Base-by-base conservation (phyloP, 1,140 invertebrate genomes). In the Pteromalus puparum region DNA sequence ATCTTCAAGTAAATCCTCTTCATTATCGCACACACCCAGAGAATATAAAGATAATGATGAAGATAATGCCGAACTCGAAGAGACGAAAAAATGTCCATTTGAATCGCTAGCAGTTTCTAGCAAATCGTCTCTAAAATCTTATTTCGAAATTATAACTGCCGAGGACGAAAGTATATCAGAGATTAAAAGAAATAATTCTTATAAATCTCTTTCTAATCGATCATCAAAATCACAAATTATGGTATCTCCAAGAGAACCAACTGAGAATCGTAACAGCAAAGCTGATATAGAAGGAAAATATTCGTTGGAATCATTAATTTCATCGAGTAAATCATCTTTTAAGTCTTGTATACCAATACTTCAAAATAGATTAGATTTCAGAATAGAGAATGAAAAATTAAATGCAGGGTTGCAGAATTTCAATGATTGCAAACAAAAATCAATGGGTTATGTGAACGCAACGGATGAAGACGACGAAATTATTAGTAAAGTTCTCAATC, bases 341-440 rank as follows among this genome's bases (percentile, higher is more conserved):
- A 91, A 85, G 80, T 92, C 90, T 26, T 89, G 86, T 26, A 91
- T 90, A 84, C 88, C 90, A 2, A 74, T 90, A 42, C 75, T 89
- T 21, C 89, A 87, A 76, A 89, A 85, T 21, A 75, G 88, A 83
- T 76, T 88, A 12, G 86, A 89, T 34, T 77, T n/a, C n/a, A 77
- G 2, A n/a, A 30, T 65, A 9, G 13, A 28, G 1, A 53, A 53
- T 53, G 48, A 53, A 18, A 53, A 53, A 15, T 53, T 53, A 53
- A 53, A 12, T 53, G 0, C 13, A 21, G 42, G 74, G 10, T 6
- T 53, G 24, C 13, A 83, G 28, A 13, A 38, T 4, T 38, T 18
- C 2, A 13, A 21, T 73, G 28, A 83, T 68, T 2, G 79, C 0
- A 76, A 86, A 46, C 82, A 84, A 61, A 80, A 81, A 26, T 87